These are phyloP conservation scores for Galerucella calmariensis DNA, from an alignment of 2,888 invertebrate species.

Conservation along the genomic window DNA sequence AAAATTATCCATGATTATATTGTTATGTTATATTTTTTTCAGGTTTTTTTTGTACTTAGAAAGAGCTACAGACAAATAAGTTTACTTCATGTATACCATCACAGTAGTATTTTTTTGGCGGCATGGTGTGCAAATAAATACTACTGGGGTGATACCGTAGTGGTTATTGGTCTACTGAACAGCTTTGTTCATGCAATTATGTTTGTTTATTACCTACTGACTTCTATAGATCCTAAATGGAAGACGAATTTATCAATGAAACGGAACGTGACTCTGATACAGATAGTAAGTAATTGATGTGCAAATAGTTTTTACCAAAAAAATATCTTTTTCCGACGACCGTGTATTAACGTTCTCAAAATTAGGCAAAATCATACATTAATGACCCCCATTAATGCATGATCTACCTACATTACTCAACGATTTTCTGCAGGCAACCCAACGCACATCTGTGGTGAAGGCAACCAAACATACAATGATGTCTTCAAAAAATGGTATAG, in stretches of 20 bases:
- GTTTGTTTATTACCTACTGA: slow-evolving; percentile 84
- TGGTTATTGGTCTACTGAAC: slow-evolving; percentile 74
- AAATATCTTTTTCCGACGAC: too few relatives aligned
- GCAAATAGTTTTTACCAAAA: too few relatives aligned
- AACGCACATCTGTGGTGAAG: too few relatives aligned
- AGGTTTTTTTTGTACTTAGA: slow-evolving; percentile 84
- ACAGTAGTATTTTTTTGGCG: too few relatives aligned
- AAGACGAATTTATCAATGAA: slow-evolving; percentile 83
- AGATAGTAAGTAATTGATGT: slow-evolving; percentile 70
- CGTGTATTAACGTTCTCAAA: too few relatives aligned
- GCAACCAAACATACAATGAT: too few relatives aligned
- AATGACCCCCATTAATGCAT: too few relatives aligned
- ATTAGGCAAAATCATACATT: too few relatives aligned
- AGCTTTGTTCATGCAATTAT: slow-evolving; percentile 81
- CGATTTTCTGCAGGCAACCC: too few relatives aligned
- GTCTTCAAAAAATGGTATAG: too few relatives aligned
- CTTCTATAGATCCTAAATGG: slow-evolving; percentile 77
- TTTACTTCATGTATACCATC: slow-evolving; percentile 89
- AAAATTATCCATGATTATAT: not conserved
- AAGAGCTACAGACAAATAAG: slow-evolving; percentile 87
- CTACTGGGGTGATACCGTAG: slow-evolving; percentile 75
- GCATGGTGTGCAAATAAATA: slow-evolving; percentile 74
- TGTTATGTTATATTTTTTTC: slow-evolving; percentile 52
- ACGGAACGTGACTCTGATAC: slow-evolving; percentile 84
- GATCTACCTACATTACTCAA: too few relatives aligned